Percentiles rank a stretch among this genome's conserved stretches.
phyloP scores from a whole-genome alignment of 1,140 invertebrate species.

The Neotoxoptera formosana region DNA sequence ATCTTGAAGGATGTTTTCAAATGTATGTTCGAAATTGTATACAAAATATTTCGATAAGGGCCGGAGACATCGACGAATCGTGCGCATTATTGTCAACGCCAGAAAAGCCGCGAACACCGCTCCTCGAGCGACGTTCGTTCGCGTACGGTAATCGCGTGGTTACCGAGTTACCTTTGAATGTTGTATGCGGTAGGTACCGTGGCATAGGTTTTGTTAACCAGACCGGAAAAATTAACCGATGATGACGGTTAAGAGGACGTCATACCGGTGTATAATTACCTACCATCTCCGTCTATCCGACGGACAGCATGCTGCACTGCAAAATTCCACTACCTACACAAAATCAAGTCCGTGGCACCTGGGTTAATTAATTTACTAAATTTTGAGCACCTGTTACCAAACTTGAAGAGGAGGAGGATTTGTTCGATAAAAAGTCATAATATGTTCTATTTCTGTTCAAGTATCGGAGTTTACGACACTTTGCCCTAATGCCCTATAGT shows the following conservation, averaged over 20 bases:
- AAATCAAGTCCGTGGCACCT: not conserved
- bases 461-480: no score
- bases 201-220: not conserved
- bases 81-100: not conserved
- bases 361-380: not conserved
- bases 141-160: not conserved
- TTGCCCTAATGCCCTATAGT: not conserved
- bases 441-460: not conserved
- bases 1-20: not conserved
- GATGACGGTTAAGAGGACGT: not conserved
- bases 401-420: not conserved
- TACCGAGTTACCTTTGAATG: not conserved
- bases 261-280: not conserved
- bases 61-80: not conserved
- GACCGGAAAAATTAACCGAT: not conserved
- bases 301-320: not conserved
- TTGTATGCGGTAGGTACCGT: not conserved
- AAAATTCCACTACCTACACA: not conserved
- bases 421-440: not conserved
- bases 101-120: not conserved
- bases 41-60: not conserved
- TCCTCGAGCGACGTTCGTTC: not conserved
- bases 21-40: no score
- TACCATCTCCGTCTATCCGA: not conserved
- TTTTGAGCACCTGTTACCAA: not conserved